Evolutionary conservation across 2,888 invertebrate genomes (phyloP).

Genomic region (Cryptosula pallasiana): DNA sequence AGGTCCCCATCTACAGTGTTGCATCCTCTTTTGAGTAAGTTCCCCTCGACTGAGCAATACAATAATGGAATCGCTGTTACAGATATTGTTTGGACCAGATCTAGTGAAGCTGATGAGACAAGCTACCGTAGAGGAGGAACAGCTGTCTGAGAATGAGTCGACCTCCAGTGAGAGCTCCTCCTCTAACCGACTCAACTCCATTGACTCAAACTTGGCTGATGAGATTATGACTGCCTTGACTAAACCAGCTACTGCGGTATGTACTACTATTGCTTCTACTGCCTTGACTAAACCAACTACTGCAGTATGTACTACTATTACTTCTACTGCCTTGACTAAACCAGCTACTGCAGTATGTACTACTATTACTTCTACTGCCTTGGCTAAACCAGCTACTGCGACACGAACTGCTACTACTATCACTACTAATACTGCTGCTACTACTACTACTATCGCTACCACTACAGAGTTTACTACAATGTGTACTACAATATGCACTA

Average conservation of each 20-base stretch:
- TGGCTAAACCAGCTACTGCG: background rate
- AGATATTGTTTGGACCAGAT: slow-evolving; percentile 14
- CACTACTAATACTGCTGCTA: no score
- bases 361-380: background rate
- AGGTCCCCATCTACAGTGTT: no score
- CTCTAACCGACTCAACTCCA: slow-evolving; percentile 8
- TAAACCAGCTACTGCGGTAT: background rate
- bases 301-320: background rate
- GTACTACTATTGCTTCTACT: background rate
- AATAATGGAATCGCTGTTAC: no score
- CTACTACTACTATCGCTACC: no score
- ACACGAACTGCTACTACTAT: background rate
- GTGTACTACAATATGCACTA: no score
- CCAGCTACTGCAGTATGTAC: background rate
- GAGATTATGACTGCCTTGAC: slow-evolving; percentile 13
- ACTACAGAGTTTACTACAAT: no score
- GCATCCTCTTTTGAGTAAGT: no score
- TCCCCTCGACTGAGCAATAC: no score
- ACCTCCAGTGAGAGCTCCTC: background rate
- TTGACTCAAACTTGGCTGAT: background rate
- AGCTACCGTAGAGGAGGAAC: background rate
- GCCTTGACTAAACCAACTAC: background rate
- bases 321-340: background rate
- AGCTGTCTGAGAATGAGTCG: slow-evolving; percentile 1
- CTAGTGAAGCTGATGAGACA: slow-evolving; percentile 4